Base-by-base conservation (phyloP, 2,888 invertebrate genomes). In the Thymelicus acteon region DNA sequence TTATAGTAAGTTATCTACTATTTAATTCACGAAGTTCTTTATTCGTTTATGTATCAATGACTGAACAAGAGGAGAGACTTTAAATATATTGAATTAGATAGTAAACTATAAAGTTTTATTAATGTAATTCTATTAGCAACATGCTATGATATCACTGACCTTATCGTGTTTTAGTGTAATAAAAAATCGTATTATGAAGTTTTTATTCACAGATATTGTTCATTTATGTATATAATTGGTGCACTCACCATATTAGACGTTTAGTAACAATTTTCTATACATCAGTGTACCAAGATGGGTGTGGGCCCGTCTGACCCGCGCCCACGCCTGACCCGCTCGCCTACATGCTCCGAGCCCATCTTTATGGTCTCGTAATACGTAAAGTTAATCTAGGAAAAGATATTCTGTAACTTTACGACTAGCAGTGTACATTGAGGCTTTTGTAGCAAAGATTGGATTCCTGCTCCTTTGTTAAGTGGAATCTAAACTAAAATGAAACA, bases 361-460 rank as follows among this genome's bases (percentile, higher is more conserved):
- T 88, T 88, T 88, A 89, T 85, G 79, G 79, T 77, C 80, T 78
- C 78, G 75, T 84, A 85, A 85, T 83, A 80, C 78, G 83, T 87
- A 85, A 86, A 87, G 81, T 83, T 83, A 81, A 86, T 85, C 86
- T 85, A 84, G 80, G 83, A 82, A 83, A 83, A 84, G 83, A 85
- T 58, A 58, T 85, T 83, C 84, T 81, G 75, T 79, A 63, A 80
- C 78, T 88, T 87, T 88, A 91, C 85, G 86, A 85, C 78, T 77
- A 48, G 73, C 77, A 76, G 76, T 78, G 85, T 82, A 80, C 79
- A 79, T 79, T 75, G 40, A 37, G 49, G 74, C 75, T 76, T 74
- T 75, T 75, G 80, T 84, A 79, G 81, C 79, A 78, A 79, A 81
- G 80, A 85, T 83, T 85, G 82, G 80, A 82, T 82, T 83, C 80